Evolutionary conservation across 2,113 vertebrate genomes (phyloP), one percentile per base, ranked within the genome.

Genomic region (Helogale parvula): DNA sequence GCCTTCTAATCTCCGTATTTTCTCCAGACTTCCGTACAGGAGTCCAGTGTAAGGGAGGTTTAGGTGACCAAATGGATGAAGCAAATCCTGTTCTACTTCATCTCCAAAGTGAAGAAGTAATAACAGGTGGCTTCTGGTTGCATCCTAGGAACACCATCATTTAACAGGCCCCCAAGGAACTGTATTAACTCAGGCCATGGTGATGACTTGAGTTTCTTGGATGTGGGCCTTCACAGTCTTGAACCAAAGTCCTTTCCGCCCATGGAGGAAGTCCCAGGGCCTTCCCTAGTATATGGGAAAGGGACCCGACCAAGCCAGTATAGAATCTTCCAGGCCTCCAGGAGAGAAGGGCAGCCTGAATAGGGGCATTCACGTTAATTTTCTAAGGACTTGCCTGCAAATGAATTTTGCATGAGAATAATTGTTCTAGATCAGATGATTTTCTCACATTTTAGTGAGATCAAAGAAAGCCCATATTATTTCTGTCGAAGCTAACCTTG

Each of bases 371-470:
- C 41, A 11, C 0, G 0, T 3, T 66, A 5, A 9, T 8, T 47
- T 79, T 35, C 81, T 74, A 14, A 71, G 95, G 47, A 69, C 31
- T 38, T 94, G 38, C 14, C 45, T 79, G 27, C 38, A 79, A 33
- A 33, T 87, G 76, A 29, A 47, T 57, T 47, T 90, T 47, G 33
- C n/a, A 27, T 77, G 52, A 77, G 91, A 60, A 50, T 25, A 21
- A 83, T 45, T 82, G n/a, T 47, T 71, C n/a, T 13, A 13, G 38
- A 21, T 33, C 80, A 84, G 69, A n/a, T 93, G 31, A 50, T 33
- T 65, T 86, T 60, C 92, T 95, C 76, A 63, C 69, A 21, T 66
- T 86, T 83, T 47, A 71, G 23, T 90, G 68, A 83, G 81, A 79
- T 29, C 25, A 74, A 93, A 83, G 27, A 31, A 47, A 90, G 29